Conservation (phyloP, 2,797 vertebrate species). For the Pangasius larnaudii region DNA sequence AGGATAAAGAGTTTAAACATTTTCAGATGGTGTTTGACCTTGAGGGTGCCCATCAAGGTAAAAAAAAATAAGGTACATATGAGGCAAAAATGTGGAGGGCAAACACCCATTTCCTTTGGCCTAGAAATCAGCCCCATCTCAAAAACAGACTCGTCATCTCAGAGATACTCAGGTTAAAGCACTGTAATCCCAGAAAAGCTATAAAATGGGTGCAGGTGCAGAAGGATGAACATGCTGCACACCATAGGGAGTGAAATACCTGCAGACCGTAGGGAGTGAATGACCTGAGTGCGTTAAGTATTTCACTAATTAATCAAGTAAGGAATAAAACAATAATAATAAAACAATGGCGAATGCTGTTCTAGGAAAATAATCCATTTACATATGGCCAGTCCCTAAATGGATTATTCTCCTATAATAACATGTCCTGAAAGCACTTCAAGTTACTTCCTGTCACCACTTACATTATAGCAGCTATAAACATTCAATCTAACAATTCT, state of each 20-base stretch:
- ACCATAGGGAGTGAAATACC: too few species aligned
- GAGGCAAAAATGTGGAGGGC: neutral
- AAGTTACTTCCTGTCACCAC: neutral
- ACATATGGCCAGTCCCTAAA: neutral
- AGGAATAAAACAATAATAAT: neutral
- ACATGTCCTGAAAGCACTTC: neutral
- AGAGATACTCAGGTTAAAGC: neutral
- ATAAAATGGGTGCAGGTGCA: conserved; percentile 4
- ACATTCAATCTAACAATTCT: neutral
- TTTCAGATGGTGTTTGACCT: neutral
- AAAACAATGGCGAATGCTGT: too few species aligned
- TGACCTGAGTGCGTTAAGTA: neutral
- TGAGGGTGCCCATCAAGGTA: neutral
- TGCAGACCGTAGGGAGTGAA: too few species aligned
- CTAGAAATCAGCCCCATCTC: neutral
- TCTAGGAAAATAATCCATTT: neutral
- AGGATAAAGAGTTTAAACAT: neutral
- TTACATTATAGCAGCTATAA: neutral
- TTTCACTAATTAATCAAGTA: neutral
- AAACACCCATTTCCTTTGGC: neutral
- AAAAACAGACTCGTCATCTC: neutral
- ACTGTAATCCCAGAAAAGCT: neutral
- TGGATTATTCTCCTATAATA: neutral
- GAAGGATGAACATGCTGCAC: neutral
- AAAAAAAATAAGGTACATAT: too few species aligned